phyloP scores from a whole-genome alignment of 2,888 invertebrate species.

The Ceriagrion tenellum region DNA sequence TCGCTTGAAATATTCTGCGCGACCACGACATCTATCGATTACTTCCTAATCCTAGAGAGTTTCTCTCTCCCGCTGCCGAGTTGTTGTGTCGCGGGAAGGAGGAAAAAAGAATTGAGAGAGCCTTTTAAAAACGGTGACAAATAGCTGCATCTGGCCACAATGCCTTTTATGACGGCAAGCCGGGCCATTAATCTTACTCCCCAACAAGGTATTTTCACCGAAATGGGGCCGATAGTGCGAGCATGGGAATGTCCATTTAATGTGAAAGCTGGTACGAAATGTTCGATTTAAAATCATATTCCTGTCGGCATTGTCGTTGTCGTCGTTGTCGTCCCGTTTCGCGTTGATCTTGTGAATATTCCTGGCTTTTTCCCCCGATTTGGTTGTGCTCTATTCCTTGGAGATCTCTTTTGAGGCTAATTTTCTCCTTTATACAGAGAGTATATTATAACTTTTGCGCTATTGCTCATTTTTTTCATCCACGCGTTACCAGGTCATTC shows the following conservation, averaged over 20 bases:
- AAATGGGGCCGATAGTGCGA: background rate
- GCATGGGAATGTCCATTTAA: constrained; percentile 11
- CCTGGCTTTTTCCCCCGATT: no score
- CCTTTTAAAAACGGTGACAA: constrained; percentile 24
- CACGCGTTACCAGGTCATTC: no score
- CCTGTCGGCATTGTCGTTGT: background rate
- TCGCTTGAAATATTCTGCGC: background rate
- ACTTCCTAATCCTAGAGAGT: constrained; percentile 5
- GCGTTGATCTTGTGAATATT: no score
- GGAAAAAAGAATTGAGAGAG: background rate
- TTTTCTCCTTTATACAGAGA: no score
- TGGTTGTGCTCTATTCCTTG: no score
- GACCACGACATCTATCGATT: constrained; percentile 8
- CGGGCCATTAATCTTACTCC: constrained; percentile 4
- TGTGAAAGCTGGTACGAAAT: background rate
- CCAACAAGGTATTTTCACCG: background rate
- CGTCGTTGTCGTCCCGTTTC: no score
- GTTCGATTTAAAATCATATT: constrained; percentile 17
- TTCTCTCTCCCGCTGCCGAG: background rate
- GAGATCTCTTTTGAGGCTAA: no score
- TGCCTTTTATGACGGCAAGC: constrained; percentile 24
- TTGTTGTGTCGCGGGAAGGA: no score
- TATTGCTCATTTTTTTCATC: no score
- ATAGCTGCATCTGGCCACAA: constrained; percentile 12
- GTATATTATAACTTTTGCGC: no score